These are phyloP conservation scores for Apotomis capreana DNA, from an alignment of 2,888 invertebrate species.

Conservation along the genomic window DNA sequence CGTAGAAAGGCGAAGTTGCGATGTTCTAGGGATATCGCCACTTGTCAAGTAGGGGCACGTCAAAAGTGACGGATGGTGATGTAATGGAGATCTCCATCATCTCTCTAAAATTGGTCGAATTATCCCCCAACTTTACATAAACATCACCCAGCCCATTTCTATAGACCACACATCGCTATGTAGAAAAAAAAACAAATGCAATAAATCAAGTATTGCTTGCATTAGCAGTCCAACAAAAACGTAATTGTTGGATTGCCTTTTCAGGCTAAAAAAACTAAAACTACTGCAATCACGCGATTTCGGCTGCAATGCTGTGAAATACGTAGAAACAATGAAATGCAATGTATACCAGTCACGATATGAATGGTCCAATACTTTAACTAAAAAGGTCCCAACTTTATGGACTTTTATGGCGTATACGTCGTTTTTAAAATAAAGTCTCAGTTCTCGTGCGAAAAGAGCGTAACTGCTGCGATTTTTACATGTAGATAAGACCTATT, in stretches of 20 bases:
- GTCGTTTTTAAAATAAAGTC: background rate
- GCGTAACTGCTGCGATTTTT: background rate
- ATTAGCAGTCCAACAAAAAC: background rate
- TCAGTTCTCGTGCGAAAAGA: background rate
- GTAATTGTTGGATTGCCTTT: background rate
- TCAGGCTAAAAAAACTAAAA: background rate
- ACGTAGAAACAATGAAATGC: conserved; percentile 14
- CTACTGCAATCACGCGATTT: conserved; percentile 37
- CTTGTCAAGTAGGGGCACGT: too few species aligned
- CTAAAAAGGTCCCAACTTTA: background rate
- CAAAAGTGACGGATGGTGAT: too few species aligned
- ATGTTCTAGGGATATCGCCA: too few species aligned
- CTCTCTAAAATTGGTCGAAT: too few species aligned
- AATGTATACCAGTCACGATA: conserved; percentile 25
- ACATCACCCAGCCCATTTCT: too few species aligned
- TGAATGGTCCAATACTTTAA: background rate
- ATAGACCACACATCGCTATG: too few species aligned
- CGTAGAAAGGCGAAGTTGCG: too few species aligned
- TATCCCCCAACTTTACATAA: too few species aligned
- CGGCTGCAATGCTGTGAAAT: conserved; percentile 36
- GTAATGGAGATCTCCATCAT: too few species aligned
- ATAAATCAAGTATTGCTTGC: background rate
- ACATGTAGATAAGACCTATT: background rate
- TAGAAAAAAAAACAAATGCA: background rate
- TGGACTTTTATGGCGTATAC: background rate